Base-by-base conservation (phyloP, 64 coral and sea anemone species). In the Hydrozoanthus tunicans region DNA sequence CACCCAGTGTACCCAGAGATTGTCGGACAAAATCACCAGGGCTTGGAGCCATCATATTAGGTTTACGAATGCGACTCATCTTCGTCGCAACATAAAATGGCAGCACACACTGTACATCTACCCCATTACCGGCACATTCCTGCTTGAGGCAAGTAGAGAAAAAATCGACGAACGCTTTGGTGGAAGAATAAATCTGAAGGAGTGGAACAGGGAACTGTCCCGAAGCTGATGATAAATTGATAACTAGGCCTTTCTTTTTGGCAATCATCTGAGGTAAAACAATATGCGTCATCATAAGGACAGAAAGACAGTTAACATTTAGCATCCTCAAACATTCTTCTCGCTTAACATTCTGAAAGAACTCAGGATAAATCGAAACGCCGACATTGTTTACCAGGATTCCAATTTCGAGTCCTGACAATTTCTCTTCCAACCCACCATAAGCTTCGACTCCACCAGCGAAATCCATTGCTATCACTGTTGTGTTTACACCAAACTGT, bases 361-460 rank as follows among this genome's bases (percentile, higher is more conserved):
- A 97, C 62, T 97, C 95, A 55, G 95, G 92, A 68, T 97, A 97
- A 89, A 94, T 92, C 9, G 95, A 97, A 2, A 97, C 83, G 13
- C 95, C 95, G 4, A 97, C 95, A 94, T 97, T 97, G 85, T 97
- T 97, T 3, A 97, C 90, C 71, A 97, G 79, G 67, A 94, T 97
- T 55, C 95, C 95, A 94, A 94, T 97, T 55, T 97, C 95, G 81
- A 97, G 57, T 14, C 83, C 90, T 51, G 77, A 70, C 11, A 97
- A 63, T 66, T 94, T 90, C 4, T 82, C 90, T 59, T 91, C 92
- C 56, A 97, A 78, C 1, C 95, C 95, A 3, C 92, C 55, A 73
- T 97, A 97, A 61, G 91, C 78, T 66, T 97, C 90, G 6, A 71
- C 85, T 58, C 95, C 92, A 14, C 83, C 90, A 51, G 60, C 77